Percentiles rank a stretch among this genome's conserved stretches.
phyloP scores from a whole-genome alignment of 2,113 vertebrate genomes.

The Protobothrops mucrosquamatus region DNA sequence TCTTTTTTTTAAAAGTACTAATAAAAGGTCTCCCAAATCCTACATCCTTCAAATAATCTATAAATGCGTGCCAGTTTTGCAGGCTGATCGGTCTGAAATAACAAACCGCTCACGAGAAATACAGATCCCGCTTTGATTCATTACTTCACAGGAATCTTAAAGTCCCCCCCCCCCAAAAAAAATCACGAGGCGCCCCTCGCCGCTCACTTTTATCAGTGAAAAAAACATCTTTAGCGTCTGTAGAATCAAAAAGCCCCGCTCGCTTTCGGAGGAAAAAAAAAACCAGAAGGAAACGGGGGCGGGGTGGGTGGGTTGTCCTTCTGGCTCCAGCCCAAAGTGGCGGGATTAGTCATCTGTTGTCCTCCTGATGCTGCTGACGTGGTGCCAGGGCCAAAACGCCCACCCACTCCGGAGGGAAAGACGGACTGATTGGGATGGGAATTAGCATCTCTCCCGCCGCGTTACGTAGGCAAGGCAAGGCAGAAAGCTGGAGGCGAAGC shows the following conservation, averaged over 20 bases:
- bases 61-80: background rate
- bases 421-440: background rate
- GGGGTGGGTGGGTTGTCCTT: background rate
- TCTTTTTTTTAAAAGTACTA: background rate
- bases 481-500: background rate
- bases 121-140: background rate
- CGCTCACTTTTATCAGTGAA: background rate
- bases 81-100: rapidly evolving
- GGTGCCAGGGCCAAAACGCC: background rate
- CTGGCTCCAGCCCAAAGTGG: background rate
- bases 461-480: background rate
- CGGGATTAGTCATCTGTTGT: background rate
- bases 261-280: background rate
- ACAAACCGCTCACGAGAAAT: background rate
- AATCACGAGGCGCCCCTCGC: background rate
- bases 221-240: background rate
- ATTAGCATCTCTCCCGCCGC: background rate
- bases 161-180: background rate
- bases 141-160: background rate
- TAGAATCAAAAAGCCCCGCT: background rate
- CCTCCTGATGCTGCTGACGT: slow-evolving; percentile 34
- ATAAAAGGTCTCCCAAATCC: background rate
- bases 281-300: background rate
- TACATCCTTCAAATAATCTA: background rate
- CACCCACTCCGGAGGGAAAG: background rate